Evolutionary conservation across 2,113 vertebrate genomes (phyloP).

Genomic region (Balaeniceps rex): DNA sequence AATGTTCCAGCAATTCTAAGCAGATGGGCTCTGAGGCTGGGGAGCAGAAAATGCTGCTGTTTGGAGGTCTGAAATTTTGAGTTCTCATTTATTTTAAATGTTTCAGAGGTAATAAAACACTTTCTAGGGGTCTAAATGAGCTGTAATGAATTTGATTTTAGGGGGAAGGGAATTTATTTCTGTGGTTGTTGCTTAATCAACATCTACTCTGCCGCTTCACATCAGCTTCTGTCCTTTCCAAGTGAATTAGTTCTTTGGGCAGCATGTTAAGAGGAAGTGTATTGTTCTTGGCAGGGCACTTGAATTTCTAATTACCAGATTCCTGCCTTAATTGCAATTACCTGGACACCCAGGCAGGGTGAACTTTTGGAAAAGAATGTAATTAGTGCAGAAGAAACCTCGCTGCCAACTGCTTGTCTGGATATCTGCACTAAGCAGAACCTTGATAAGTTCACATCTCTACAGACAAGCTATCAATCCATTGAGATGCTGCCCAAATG

Average conservation of each 20-base stretch:
- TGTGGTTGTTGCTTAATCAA: conserved; percentile 62
- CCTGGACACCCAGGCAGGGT: conserved; percentile 80
- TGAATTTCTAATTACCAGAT: conserved; percentile 80
- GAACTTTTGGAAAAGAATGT: conserved; percentile 79
- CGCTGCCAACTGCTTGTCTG: conserved; percentile 65
- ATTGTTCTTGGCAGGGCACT: conserved; percentile 80
- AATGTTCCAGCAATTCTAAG: neutral
- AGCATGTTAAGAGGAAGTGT: conserved; percentile 71
- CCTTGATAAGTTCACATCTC: conserved; percentile 55
- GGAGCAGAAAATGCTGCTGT: neutral
- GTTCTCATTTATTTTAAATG: neutral
- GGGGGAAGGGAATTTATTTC: conserved; percentile 35
- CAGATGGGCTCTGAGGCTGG: neutral
- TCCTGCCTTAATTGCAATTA: conserved; percentile 84
- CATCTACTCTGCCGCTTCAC: conserved; percentile 59
- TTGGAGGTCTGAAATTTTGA: neutral
- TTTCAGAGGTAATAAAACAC: neutral
- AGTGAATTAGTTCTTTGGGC: conserved; percentile 75
- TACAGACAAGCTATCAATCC: conserved; percentile 16
- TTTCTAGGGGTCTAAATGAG: conserved; percentile 33
- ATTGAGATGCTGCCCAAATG: neutral
- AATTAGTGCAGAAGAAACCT: conserved; percentile 77
- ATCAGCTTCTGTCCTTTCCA: conserved; percentile 68
- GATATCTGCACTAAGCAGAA: conserved; percentile 38
- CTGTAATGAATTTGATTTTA: conserved; percentile 22